Base-by-base conservation (phyloP, 2,888 invertebrate genomes). In the Pollenia angustigena region DNA sequence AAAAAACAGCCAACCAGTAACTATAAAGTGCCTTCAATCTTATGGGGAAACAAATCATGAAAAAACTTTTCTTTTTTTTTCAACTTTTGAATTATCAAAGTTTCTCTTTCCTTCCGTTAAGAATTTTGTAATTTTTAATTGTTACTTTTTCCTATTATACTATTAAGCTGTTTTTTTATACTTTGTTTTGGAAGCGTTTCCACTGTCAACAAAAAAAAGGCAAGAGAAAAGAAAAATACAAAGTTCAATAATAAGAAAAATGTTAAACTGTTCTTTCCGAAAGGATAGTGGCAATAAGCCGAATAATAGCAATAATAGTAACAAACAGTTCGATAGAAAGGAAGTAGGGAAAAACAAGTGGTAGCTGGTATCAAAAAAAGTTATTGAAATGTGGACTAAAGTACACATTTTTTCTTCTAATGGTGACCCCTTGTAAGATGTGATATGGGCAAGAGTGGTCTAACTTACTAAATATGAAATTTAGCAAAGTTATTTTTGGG, bases 121-220 rank as follows among this genome's bases (percentile, higher is more conserved):
- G 69, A 71, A 81, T 69, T 78, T 83, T 72, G 71, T 78, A 78
- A 78, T 72, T 83, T 83, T 83, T 83, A 83, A 83, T 83, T 83
- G 83, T 78, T 78, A 58, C 56, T 62, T 71, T 82, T 81, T 75
- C 32, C 16, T 42, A 23, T 44, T 44, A 56, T 48, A 18, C 23
- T 52, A 32, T 69, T 52, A 79, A 79, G 42, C 58, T 11, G 18
- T 18, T 16, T 10, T 32, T 46, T 46, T 32, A 2, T 44, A 64
- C 10, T 68, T 68, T 4, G 32, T 32, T 40, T 58, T 58, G 0
- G 1, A 4, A 58, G 8, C 32, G 8, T 16, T 56, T 56, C 18
- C 23, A 23, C 18, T 32, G 32, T 32, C 32, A 32, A 32, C 32
- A 32, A 32, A 32, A 10, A 16, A 9, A 18, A 14, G 14, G 4